phyloP scores from a whole-genome alignment of 2,888 invertebrate genomes.

The Volucella inflata region DNA sequence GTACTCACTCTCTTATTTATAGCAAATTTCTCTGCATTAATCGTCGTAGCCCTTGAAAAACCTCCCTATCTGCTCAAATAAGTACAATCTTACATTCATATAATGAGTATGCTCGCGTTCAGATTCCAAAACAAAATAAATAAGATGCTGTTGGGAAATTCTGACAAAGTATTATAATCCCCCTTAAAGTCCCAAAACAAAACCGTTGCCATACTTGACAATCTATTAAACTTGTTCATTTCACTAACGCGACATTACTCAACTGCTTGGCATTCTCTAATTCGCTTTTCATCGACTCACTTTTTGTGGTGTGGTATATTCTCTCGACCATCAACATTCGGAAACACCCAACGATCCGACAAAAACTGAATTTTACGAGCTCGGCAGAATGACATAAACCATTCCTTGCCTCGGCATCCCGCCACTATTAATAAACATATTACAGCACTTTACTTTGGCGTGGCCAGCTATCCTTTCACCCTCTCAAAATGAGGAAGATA shows the following conservation, averaged over 20 bases:
- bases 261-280: conserved; percentile 30
- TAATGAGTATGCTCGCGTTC: too few species aligned
- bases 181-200: neutral
- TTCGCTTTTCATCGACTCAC: conserved; percentile 38
- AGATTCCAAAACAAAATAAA: too few species aligned
- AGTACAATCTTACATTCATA: too few species aligned
- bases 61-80: too few species aligned
- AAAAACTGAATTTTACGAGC: conserved; percentile 16
- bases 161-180: too few species aligned
- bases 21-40: too few species aligned
- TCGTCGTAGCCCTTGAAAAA: too few species aligned
- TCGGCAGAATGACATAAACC: conserved; percentile 62
- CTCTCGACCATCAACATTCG: conserved; percentile 29
- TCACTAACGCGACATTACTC: conserved; percentile 14
- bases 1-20: too few species aligned
- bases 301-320: conserved; percentile 12
- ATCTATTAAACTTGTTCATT: conserved; percentile 31
- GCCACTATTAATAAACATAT: conserved; percentile 73
- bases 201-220: conserved; percentile 25
- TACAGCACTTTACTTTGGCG: conserved; percentile 50
- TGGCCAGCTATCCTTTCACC: conserved; percentile 10
- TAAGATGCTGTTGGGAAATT: too few species aligned
- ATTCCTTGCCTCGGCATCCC: conserved; percentile 37
- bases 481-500: conserved; percentile 24
- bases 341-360: neutral